Evolutionary conservation across 2,888 invertebrate genomes (phyloP), one percentile per base, ranked within the genome.

Genomic region (Limnephilus marmoratus): DNA sequence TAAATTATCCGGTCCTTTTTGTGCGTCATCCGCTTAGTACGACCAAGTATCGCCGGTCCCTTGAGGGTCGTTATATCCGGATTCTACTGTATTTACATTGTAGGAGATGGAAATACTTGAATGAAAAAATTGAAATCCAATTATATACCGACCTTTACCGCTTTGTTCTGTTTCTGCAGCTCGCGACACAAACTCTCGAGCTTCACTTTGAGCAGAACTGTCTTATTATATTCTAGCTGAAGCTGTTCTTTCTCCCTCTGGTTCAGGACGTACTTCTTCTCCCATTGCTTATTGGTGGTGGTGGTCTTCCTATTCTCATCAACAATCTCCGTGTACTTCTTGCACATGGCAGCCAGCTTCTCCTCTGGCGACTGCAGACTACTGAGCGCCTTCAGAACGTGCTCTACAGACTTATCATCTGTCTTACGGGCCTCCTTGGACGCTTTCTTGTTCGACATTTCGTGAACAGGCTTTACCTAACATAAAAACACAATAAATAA

Each of bases 171-270:
- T 94, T 98, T 98, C 95, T 99, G 99, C 85, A 99, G 96, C 95
- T 99, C 99, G 15, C 99, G 96, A 94, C 99, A 99, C 7, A 99
- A 96, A 94, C 97, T 98, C 95, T 99, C 99, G 94, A 99, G 95
- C 94, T 98, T 97, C 45, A 98, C 97, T 94, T 98, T 97, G 87
- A 98, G 97, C 87, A 98, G 96, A 90, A 98, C 96, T 89, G 97
- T 97, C 95, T 98, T 98, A 94, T 98, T 98, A 93, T 98, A 97
- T 94, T 99, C 99, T 90, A 97, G 96, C 94, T 98, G 98, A 87
- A 98, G 95, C 94, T 98, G 97, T 94, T 99, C 98, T 94, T 98
- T 98, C 94, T 99, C 98, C 94, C 97, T 97, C 86, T 97, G 95
- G 34, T 97, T 94, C 93, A 97, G 94, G 34, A 96, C 95, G 92